A percentile compares a stretch with the other conserved stretches of the same genome.
Evolutionary conservation across 2,797 vertebrate species (phyloP).

Genomic region (Coendou prehensilis): DNA sequence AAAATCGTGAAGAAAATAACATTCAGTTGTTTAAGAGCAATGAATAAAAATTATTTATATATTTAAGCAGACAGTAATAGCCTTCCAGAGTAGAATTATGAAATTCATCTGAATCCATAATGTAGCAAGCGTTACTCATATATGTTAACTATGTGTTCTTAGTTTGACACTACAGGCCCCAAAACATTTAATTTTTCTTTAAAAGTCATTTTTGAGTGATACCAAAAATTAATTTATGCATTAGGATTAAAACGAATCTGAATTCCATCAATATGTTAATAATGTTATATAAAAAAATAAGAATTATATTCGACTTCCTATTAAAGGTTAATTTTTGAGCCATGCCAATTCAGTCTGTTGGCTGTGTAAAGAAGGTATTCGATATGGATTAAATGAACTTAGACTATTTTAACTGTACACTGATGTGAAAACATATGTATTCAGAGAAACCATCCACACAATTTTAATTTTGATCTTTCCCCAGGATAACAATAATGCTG

Average conservation of each 20-base stretch:
- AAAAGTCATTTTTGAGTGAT: not conserved
- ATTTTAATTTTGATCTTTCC: not conserved
- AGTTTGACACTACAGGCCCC: not conserved
- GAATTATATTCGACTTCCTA: not conserved
- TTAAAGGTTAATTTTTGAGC: not conserved
- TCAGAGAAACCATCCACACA: not conserved
- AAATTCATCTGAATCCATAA: not conserved
- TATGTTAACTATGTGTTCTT: not conserved
- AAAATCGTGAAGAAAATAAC: not conserved
- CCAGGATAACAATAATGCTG: not conserved
- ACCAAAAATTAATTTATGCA: not conserved
- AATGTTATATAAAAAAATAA: not conserved
- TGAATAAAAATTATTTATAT: not conserved
- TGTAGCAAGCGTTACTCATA: not conserved
- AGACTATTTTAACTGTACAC: not conserved
- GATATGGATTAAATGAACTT: not conserved
- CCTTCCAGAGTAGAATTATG: not conserved
- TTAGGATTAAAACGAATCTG: constrained; percentile 2
- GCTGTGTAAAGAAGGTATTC: not conserved
- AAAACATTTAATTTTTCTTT: not conserved
- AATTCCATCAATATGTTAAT: not conserved
- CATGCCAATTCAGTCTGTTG: not conserved
- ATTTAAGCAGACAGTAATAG: not conserved
- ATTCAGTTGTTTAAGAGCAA: not conserved
- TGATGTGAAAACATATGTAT: not conserved